Evolutionary conservation across 30 jellyfish, hydroid and myxozoan genomes (phyloP), one percentile per base, ranked within the genome.

Genomic region (Rhopilema esculentum): DNA sequence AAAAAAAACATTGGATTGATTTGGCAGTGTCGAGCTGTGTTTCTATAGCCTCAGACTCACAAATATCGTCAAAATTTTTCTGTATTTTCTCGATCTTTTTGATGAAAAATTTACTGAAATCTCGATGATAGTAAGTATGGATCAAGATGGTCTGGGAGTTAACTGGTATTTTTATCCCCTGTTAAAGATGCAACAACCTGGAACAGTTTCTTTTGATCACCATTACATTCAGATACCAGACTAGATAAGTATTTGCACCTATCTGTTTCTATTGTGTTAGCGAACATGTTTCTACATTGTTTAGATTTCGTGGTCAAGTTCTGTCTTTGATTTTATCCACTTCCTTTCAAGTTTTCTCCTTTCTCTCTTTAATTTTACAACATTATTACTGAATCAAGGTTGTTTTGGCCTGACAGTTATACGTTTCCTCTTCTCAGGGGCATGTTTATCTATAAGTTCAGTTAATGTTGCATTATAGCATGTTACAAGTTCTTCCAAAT

Each of bases 131-230:
- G 75, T 85, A 82, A 82, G 62, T 82, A 49, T 83, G 88, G 86
- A 83, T 83, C 77, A 63, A 76, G 49, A 69, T 83, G 76, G 24
- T 83, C 92, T 66, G 92, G 92, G 66, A 83, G 65, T 31, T 62
- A 40, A 69, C 86, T 23, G 26, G 69, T 48, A n/a, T 31, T 83
- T 29, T 0, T 83, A 83, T 83, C 85, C 64, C 88, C 92, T 66
- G 86, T 83, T 70, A 67, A 21, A 69, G 85, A 67, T 52, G 92
- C 92, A 70, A 83, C 77, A 83, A n/a, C n/a, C n/a, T n/a, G n/a
- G n/a, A n/a, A 83, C 77, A 83, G 92, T 12, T 83, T 70, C 92
- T 67, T 69, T 28, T 83, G 88, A 70, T 83, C 87, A 83, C 77
- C 92, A 83, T 22, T 8, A 29, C 86, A 68, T 31, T 69, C 79